A percentile compares a stretch with the other conserved stretches of the same genome.
These are phyloP conservation scores for Naja naja DNA, from an alignment of 2,113 vertebrate genomes.

Conservation along the genomic window DNA sequence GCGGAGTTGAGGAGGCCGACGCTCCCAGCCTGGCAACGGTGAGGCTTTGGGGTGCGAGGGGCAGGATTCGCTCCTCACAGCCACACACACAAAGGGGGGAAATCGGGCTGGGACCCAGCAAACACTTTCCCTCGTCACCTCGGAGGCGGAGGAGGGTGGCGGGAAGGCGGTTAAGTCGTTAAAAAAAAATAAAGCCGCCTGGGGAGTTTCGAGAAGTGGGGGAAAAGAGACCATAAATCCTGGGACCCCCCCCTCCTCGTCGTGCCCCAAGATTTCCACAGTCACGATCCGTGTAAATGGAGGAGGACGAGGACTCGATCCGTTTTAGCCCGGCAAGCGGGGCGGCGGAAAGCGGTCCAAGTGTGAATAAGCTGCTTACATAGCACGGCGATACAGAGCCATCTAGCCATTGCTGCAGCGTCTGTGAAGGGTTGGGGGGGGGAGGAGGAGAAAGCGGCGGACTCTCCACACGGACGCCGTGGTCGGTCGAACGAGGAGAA, in stretches of 20 bases:
- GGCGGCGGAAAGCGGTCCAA: background rate
- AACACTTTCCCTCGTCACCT: background rate
- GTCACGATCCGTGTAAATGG: background rate
- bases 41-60: constrained; percentile 4
- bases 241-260: background rate
- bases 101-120: background rate
- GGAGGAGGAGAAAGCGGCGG: background rate
- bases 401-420: constrained; percentile 19
- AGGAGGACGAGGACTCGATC: background rate
- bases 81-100: constrained; percentile 29
- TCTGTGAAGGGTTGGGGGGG: background rate
- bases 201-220: constrained; percentile 39
- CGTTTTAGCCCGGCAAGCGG: background rate
- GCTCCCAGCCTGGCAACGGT: constrained; percentile 12
- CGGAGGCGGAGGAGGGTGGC: background rate
- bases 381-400: background rate
- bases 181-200: background rate
- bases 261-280: background rate
- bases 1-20: background rate
- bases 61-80: constrained; percentile 6
- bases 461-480: background rate
- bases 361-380: constrained; percentile 29
- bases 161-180: background rate
- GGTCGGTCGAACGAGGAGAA: background rate
- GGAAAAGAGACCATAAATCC: constrained; percentile 12